Evolutionary conservation across 2,888 invertebrate genomes (phyloP).

Genomic region (Rhagonycha lutea): DNA sequence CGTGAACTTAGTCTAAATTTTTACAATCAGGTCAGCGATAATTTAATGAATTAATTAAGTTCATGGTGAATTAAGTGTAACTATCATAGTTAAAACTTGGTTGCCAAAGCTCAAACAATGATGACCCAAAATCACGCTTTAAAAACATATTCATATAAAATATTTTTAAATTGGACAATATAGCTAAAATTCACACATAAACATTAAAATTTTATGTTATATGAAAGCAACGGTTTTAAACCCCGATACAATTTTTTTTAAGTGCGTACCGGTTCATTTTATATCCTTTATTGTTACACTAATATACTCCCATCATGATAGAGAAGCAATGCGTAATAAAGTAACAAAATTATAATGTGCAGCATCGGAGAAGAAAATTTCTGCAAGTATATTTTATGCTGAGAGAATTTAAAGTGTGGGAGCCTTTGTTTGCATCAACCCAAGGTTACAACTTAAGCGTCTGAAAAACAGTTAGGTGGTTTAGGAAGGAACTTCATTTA

Average conservation of each 20-base stretch:
- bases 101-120: slow-evolving; percentile 2
- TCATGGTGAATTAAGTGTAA: not conserved
- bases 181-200: slow-evolving; percentile 26
- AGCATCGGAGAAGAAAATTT: slow-evolving; percentile 25
- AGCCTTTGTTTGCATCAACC: slow-evolving; percentile 38
- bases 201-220: slow-evolving; percentile 21
- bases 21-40: not conserved
- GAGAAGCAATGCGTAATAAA: slow-evolving; percentile 21
- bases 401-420: slow-evolving; percentile 38
- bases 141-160: slow-evolving; percentile 8
- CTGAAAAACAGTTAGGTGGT: slow-evolving; percentile 35
- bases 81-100: not conserved
- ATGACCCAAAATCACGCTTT: slow-evolving; percentile 15
- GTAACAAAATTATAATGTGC: slow-evolving; percentile 13
- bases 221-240: slow-evolving; percentile 28
- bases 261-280: slow-evolving; percentile 9
- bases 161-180: slow-evolving; percentile 1
- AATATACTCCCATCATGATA: slow-evolving; percentile 1
- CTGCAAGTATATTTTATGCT: slow-evolving; percentile 33
- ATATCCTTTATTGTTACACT: slow-evolving; percentile 16
- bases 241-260: slow-evolving; percentile 5
- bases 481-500: slow-evolving; percentile 40
- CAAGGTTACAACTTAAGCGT: slow-evolving; percentile 38
- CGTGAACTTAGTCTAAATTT: not conserved
- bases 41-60: not conserved